Conservation (phyloP, 2,888 invertebrate species). For the Tetrapedia diversipes region DNA sequence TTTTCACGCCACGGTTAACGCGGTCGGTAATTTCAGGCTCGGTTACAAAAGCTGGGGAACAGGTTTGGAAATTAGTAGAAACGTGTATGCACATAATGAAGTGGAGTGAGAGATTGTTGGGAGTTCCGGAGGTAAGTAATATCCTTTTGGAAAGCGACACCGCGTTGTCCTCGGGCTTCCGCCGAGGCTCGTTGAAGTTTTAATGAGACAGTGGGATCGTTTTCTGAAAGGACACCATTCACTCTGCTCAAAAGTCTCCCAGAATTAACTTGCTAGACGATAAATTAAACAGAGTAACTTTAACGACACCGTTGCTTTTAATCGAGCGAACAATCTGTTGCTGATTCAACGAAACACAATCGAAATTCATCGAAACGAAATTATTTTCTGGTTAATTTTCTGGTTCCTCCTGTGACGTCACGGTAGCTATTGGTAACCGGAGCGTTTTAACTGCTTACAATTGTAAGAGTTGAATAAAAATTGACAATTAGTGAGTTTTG, state of each 20-base stretch:
- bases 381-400: too few species aligned
- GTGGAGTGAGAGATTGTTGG: neutral
- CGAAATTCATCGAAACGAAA: neutral
- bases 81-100: neutral
- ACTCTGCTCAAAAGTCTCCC: neutral
- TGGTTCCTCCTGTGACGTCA: too few species aligned
- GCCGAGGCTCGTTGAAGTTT: constrained; percentile 5
- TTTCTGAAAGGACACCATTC: constrained; percentile 8
- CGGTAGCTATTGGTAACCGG: too few species aligned
- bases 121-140: constrained; percentile 2
- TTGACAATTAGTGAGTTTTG: too few species aligned
- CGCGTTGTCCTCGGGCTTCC: neutral
- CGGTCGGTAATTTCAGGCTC: too few species aligned
- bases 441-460: too few species aligned
- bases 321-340: neutral
- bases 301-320: neutral
- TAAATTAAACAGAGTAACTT: neutral
- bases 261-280: neutral
- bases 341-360: neutral
- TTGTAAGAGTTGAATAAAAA: too few species aligned
- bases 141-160: constrained; percentile 11
- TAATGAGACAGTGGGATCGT: constrained; percentile 21
- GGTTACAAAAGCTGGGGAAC: neutral
- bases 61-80: neutral
- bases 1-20: too few species aligned